These are phyloP conservation scores for Microcaecilia unicolor DNA, from an alignment of 2,797 vertebrate species.

Conservation along the genomic window DNA sequence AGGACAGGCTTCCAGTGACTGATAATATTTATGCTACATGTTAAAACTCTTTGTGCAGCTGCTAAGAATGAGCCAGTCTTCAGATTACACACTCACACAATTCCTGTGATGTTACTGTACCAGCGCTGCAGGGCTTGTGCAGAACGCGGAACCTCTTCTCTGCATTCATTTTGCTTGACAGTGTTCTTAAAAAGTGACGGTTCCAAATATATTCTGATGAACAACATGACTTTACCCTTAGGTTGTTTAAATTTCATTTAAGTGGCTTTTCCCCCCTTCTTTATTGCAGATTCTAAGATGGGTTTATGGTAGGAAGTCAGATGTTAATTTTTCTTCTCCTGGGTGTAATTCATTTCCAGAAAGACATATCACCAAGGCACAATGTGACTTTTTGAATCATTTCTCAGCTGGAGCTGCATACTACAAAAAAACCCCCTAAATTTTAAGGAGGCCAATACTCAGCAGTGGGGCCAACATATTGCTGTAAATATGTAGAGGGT, in stretches of 20 bases:
- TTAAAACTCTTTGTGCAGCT: conserved; percentile 13
- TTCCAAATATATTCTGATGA: conserved; percentile 37
- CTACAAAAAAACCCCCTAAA: too few species aligned
- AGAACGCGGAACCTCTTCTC: conserved; percentile 24
- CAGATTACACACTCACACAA: conserved; percentile 18
- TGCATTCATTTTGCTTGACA: conserved; percentile 40
- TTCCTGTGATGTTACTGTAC: conserved; percentile 25
- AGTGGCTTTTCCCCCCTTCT: conserved; percentile 1
- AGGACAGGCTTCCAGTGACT: conserved; percentile 8
- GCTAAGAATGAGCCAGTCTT: conserved; percentile 19
- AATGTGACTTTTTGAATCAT: conserved; percentile 4
- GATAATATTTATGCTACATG: conserved; percentile 4
- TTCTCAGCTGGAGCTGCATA: too few species aligned
- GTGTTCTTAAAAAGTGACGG: conserved; percentile 32
- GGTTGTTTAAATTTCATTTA: conserved; percentile 23
- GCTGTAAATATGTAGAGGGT: too few species aligned
- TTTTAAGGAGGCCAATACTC: too few species aligned
- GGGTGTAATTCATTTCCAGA: neutral
- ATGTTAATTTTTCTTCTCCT: neutral
- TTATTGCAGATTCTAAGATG: conserved; percentile 1
- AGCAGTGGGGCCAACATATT: too few species aligned
- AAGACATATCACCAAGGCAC: neutral
- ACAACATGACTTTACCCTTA: conserved; percentile 27
- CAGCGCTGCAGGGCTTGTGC: conserved; percentile 15
- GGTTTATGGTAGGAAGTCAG: conserved; percentile 4